A percentile compares a stretch with the other conserved stretches of the same genome.
Evolutionary conservation across 2,113 vertebrate species (phyloP).

Genomic region (Climacteris rufus): DNA sequence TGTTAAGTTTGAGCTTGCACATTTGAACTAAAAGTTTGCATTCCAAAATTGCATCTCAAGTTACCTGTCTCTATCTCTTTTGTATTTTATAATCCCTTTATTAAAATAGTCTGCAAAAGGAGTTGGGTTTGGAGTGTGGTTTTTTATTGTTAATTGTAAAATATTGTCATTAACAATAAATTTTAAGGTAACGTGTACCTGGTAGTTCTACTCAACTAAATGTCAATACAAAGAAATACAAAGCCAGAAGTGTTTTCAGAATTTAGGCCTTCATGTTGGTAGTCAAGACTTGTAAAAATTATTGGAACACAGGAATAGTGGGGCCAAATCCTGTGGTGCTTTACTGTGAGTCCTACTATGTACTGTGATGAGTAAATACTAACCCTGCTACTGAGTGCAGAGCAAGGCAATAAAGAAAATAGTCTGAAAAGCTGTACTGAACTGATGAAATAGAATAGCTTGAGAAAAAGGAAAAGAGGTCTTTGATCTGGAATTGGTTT

Average conservation of each 20-base stretch:
- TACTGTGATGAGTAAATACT: neutral
- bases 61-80: constrained; percentile 69
- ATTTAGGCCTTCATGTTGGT: neutral
- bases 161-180: neutral
- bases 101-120: constrained; percentile 61
- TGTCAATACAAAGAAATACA: neutral
- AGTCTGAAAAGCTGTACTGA: neutral
- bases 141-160: neutral
- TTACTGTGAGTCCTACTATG: neutral
- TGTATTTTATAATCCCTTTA: constrained; percentile 71
- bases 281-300: neutral
- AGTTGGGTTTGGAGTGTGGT: neutral
- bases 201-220: neutral
- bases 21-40: constrained; percentile 75
- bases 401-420: neutral
- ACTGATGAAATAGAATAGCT: neutral
- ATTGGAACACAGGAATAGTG: neutral
- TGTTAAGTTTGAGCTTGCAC: constrained; percentile 82
- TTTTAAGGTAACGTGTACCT: neutral
- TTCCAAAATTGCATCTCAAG: constrained; percentile 73
- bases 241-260: neutral
- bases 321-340: neutral
- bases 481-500: neutral
- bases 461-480: neutral
- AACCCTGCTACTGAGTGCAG: neutral